phyloP scores from a whole-genome alignment of 2,113 vertebrate species.

The Brachionichthys hirsutus region DNA sequence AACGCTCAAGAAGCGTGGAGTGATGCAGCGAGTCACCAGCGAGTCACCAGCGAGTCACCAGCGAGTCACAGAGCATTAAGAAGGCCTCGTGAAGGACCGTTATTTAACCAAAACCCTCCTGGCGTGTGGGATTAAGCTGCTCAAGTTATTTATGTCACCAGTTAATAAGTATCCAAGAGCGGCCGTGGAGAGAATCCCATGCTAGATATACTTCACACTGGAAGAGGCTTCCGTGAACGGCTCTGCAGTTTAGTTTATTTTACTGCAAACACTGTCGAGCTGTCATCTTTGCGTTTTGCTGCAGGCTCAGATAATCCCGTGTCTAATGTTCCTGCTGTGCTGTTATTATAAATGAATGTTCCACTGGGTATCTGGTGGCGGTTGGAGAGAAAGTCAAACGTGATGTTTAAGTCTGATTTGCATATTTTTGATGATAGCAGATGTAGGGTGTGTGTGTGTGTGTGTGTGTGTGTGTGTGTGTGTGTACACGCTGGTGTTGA shows the following conservation, averaged over 20 bases:
- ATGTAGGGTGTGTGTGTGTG: conserved; percentile 16
- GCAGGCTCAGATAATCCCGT: conserved; percentile 26
- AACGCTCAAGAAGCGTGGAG: conserved; percentile 28
- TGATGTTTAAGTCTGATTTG: conserved; percentile 36
- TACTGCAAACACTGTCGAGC: no score
- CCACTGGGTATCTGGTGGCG: conserved; percentile 14
- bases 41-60: conserved; percentile 55
- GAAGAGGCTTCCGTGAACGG: conserved; percentile 1
- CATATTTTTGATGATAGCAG: conserved; percentile 39
- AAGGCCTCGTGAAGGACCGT: conserved; percentile 27
- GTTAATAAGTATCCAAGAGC: conserved; percentile 40
- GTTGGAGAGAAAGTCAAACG: conserved; percentile 14
- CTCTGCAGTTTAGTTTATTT: conserved; percentile 15
- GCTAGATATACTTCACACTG: conserved; percentile 12
- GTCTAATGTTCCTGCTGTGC: conserved; percentile 26
- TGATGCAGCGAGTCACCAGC: conserved; percentile 34
- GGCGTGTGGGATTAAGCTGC: conserved; percentile 48
- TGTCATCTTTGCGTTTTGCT: conserved; percentile 10
- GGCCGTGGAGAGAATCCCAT: conserved; percentile 15
- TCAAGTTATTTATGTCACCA: conserved; percentile 29
- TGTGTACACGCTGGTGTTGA: not conserved
- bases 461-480: conserved; percentile 15
- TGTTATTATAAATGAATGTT: conserved; percentile 43
- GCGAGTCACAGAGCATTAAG: conserved; percentile 48
- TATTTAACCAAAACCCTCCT: conserved; percentile 45